Base-by-base conservation (phyloP, 2,113 vertebrate genomes). In the Poicephalus meyeri region DNA sequence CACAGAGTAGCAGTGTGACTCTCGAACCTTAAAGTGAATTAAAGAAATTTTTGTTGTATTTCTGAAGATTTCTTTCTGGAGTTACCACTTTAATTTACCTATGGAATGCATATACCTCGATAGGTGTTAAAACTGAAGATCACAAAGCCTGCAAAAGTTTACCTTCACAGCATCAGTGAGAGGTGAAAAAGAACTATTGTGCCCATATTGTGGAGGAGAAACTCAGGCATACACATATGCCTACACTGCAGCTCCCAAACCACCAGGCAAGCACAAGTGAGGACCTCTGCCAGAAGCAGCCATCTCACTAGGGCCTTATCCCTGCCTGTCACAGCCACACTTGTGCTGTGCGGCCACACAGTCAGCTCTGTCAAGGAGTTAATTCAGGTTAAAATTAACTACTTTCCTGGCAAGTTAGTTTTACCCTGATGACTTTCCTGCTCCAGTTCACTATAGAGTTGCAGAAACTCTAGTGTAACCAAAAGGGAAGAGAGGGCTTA, bases 331-430 rank as follows among this genome's bases (percentile, higher is more conserved):
- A 44, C 1, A 65, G 60, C 8, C 70, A 69, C 66, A 12, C 7
- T 49, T 11, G 12, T 35, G 26, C 41, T 61, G 16, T 42, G 14
- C 3, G 1, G 41, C 18, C 56, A 56, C 56, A 11, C 1, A 1
- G 49, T 37, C 63, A 73, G 0, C n/a, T 90, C 80, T 66, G 46
- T 29, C 41, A 70, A 83, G 41, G n/a, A 92, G 68, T 93, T 86
- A 86, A 92, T 80, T 83, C 50, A 50, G 47, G 26, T 46, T 77
- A 52, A 88, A 92, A 91, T 92, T 86, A 95, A 91, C 60, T 29
- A 35, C 28, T 74, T 96, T 53, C 49, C 66, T 63, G 53, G 37
- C 13, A 78, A 70, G 58, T 74, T 80, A 71, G 16, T 63, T 87
- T 94, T 70, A 80, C 25, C 19, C 64, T 39, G 46, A 33, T 77